Conservation (phyloP, 1,140 invertebrate species). For the Melitaea cinxia region DNA sequence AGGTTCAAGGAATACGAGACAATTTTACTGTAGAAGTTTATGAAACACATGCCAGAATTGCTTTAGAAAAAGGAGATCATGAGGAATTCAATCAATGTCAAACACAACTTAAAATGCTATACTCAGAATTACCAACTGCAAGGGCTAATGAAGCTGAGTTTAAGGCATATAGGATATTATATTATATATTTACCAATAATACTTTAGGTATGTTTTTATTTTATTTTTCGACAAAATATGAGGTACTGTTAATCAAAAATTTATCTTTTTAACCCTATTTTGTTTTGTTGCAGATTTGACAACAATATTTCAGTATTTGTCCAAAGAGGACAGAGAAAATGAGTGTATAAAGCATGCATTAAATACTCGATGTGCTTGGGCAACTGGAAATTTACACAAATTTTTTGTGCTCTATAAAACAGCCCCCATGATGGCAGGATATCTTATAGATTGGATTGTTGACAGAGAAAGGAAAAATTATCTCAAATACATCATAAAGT, state of each 20-base stretch:
- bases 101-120: conserved; percentile 97
- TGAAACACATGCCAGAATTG: conserved; percentile 98
- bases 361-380: conserved; percentile 94
- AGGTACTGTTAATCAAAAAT: too few relatives aligned
- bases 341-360: conserved; percentile 94
- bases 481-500: conserved; percentile 95
- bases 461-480: conserved; percentile 95
- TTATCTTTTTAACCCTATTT: too few relatives aligned
- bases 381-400: conserved; percentile 93
- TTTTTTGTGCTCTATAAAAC: conserved; percentile 94
- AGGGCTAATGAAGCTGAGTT: conserved; percentile 94
- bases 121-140: conserved; percentile 85
- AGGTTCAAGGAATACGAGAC: conserved; percentile 97
- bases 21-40: conserved; percentile 98
- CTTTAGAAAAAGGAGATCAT: conserved; percentile 98
- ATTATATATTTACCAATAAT: conserved; percentile 98
- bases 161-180: conserved; percentile 96
- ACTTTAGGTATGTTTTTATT: conserved; percentile 89
- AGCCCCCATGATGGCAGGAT: conserved; percentile 97
- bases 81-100: conserved; percentile 99
- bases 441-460: conserved; percentile 98
- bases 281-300: conserved; percentile 91
- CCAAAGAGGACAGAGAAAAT: conserved; percentile 89
- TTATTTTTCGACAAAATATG: background rate
- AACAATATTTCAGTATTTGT: conserved; percentile 92